Base-by-base conservation (phyloP, 2,797 vertebrate genomes). In the Tarsius wallacei region DNA sequence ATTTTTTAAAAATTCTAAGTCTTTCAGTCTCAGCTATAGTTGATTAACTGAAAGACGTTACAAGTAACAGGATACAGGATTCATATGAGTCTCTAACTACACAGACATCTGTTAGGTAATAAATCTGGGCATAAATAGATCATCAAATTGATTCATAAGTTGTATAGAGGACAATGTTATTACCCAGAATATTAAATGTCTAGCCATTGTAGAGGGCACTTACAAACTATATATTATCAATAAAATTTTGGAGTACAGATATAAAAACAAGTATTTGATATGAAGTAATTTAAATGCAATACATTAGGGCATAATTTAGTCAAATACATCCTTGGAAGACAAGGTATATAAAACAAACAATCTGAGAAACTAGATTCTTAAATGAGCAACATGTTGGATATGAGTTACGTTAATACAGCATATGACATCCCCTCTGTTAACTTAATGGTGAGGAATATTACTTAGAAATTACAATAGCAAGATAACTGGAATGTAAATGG, bases 101-200 rank as follows among this genome's bases (percentile, higher is more conserved):
- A 70, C 6, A 86, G 31, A 88, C 89, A 97, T 88, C 82, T 97
- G 73, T 91, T 90, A 76, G 73, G 13, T 53, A 86, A 96, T 95
- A 91, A 93, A 91, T 88, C 1, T 14, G 76, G 16, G 33, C 68
- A 96, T 66, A 86, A 96, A 57, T 64, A 85, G 31, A 78, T 90
- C n/a, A 85, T 68, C 78, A 96, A 89, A 68, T 78, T 97, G 51
- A 94, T 68, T 82, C 16, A 73, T 82, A 93, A 93, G 4, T 85
- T 85, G 70, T 12, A 57, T 47, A 88, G 68, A 94, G 63, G 68
- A 78, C 73, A 91, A 14, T 91, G 33, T 91, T 91, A 66, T 83
- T n/a, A 68, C 1, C 12, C 26, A 87, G 7, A 91, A 80, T 86
- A 3, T 47, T 92, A 96, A 93, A 83, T 96, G 80, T 84, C 2